A percentile compares a stretch with the other conserved stretches of the same genome.
phyloP scores from a whole-genome alignment of 2,113 vertebrate genomes.

The Pitta sordida region DNA sequence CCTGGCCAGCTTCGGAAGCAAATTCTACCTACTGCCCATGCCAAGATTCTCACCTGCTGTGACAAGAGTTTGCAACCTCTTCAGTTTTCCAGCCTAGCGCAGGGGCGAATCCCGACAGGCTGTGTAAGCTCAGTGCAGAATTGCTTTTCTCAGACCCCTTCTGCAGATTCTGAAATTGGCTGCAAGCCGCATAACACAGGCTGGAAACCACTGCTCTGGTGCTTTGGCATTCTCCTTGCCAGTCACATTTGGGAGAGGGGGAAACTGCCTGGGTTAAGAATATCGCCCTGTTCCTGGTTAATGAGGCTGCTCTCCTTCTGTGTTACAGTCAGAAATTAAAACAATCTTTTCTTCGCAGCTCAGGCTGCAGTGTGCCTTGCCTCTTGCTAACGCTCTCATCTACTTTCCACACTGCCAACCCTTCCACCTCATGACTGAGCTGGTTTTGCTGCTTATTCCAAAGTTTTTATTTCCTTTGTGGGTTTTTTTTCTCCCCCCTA shows the following conservation, averaged over 20 bases:
- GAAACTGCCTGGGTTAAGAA: neutral
- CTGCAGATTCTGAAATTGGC: neutral
- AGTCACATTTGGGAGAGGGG: neutral
- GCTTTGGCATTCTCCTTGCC: neutral
- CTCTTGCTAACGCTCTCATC: neutral
- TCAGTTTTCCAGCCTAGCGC: neutral
- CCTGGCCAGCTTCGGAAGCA: neutral
- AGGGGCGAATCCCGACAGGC: neutral
- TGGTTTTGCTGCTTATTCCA: neutral
- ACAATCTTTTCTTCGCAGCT: neutral
- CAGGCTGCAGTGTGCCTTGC: accelerated
- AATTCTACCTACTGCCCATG: neutral
- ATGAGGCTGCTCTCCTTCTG: neutral
- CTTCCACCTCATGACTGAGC: neutral
- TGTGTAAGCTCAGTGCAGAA: neutral
- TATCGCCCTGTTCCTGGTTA: neutral
- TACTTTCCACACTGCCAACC: neutral
- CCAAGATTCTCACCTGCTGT: neutral
- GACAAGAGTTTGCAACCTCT: neutral
- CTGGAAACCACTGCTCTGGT: neutral
- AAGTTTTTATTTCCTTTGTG: neutral
- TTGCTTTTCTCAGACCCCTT: neutral
- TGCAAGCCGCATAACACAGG: too few relatives aligned
- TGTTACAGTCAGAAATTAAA: neutral
- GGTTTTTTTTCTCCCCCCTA: neutral